These are phyloP conservation scores for Drosophila neotestacea DNA, from an alignment of 2,888 invertebrate species.

Conservation along the genomic window DNA sequence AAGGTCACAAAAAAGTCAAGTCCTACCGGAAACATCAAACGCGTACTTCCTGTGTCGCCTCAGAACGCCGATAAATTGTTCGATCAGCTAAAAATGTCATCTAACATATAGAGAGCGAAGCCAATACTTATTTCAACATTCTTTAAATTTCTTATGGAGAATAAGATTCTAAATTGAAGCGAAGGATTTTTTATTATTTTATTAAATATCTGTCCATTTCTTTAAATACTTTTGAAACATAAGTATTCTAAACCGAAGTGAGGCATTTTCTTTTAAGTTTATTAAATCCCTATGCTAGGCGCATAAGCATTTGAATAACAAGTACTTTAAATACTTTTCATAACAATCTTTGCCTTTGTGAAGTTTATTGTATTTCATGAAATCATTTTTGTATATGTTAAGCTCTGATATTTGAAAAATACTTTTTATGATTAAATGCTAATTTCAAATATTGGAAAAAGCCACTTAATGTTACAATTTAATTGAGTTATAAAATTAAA, in stretches of 20 bases:
- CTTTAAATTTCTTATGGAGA: too few species aligned
- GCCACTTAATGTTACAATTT: too few species aligned
- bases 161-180: too few species aligned
- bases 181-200: too few species aligned
- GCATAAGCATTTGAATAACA: conserved; percentile 26
- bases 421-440: too few species aligned
- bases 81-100: conserved; percentile 10
- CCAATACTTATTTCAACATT: not conserved
- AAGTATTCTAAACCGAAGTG: conserved; percentile 21
- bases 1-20: conserved; percentile 3
- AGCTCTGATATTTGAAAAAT: too few species aligned
- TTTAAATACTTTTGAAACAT: conserved; percentile 1
- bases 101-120: not conserved
- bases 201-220: not conserved
- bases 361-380: too few species aligned
- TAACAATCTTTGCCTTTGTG: not conserved
- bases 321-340: not conserved
- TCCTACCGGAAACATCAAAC: not conserved
- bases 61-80: not conserved
- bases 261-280: not conserved
- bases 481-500: too few species aligned
- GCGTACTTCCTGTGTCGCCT: not conserved
- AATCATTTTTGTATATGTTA: too few species aligned
- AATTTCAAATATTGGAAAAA: too few species aligned
- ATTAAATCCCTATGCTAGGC: conserved; percentile 16